Evolutionary conservation across 2,888 invertebrate genomes (phyloP).

Genomic region (Synergus japonicus): DNA sequence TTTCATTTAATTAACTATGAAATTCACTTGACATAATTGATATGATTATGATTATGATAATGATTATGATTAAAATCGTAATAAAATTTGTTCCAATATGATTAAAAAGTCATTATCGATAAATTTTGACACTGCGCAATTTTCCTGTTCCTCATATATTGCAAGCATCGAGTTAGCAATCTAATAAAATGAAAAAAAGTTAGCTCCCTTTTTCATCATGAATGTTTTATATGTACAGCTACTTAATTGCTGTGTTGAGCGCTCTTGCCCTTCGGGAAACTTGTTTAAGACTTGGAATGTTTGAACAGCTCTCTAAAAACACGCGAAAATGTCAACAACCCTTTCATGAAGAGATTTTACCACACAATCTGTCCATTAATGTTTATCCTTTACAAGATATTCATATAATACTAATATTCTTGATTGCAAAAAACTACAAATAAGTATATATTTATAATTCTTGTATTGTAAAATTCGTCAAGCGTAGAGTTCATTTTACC

Average conservation of each 20-base stretch:
- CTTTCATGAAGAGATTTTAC: slow-evolving; percentile 32
- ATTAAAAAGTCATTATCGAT: not conserved
- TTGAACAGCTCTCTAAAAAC: slow-evolving; percentile 28
- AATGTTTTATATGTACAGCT: not conserved
- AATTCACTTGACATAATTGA: too few relatives aligned
- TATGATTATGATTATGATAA: too few relatives aligned
- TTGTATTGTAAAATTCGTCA: not conserved
- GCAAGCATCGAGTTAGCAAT: not conserved
- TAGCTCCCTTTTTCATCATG: not conserved
- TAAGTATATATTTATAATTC: not conserved
- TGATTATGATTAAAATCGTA: too few relatives aligned
- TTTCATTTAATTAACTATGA: too few relatives aligned
- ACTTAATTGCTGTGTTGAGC: slow-evolving; percentile 28
- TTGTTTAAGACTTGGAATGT: not conserved
- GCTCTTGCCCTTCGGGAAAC: slow-evolving; percentile 41
- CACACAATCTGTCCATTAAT: slow-evolving; percentile 7
- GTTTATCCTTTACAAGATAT: slow-evolving; percentile 1
- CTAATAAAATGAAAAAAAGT: not conserved
- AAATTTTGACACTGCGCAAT: too few relatives aligned
- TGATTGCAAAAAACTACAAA: slow-evolving; percentile 8
- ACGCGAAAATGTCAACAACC: slow-evolving; percentile 33
- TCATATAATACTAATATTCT: not conserved
- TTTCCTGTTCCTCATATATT: not conserved
- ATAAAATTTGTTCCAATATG: too few relatives aligned
- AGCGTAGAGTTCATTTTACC: not conserved